Evolutionary conservation across 2,888 invertebrate species (phyloP).

Genomic region (Heteromurus nitidus): DNA sequence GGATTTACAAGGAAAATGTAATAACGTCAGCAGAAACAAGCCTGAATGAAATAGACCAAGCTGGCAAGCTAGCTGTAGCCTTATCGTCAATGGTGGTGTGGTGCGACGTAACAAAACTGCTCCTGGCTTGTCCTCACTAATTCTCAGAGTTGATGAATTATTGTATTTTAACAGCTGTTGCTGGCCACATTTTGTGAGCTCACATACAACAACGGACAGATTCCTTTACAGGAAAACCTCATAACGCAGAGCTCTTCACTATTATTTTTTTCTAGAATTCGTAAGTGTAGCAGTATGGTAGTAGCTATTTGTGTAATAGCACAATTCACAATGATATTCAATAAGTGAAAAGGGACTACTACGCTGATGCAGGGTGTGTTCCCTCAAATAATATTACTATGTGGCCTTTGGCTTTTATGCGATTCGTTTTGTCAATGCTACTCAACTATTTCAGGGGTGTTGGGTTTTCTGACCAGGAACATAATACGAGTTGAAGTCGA

Average conservation of each 20-base stretch:
- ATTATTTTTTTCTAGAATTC: not conserved
- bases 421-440: slow-evolving; percentile 34
- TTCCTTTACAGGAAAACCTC: not conserved
- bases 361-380: slow-evolving; percentile 33
- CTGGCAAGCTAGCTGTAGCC: slow-evolving; percentile 9
- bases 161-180: slow-evolving; percentile 52
- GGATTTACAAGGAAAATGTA: not conserved
- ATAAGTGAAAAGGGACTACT: slow-evolving; percentile 23
- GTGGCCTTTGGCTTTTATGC: slow-evolving; percentile 24
- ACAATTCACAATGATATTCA: no score
- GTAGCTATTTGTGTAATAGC: not conserved
- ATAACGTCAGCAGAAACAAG: slow-evolving; percentile 3
- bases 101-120: no score
- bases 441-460: slow-evolving; percentile 22
- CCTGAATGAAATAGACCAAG: slow-evolving; percentile 20
- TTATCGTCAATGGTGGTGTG: no score
- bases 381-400: slow-evolving; percentile 27
- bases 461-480: slow-evolving; percentile 24
- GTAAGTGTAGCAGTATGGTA: not conserved
- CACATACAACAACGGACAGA: not conserved
- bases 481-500: no score
- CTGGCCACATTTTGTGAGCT: slow-evolving; percentile 9
- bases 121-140: slow-evolving; percentile 18
- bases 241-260: not conserved
- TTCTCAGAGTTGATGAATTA: slow-evolving; percentile 44